These are phyloP conservation scores for Odontomachus brunneus DNA, from an alignment of 1,140 invertebrate species.

Conservation along the genomic window DNA sequence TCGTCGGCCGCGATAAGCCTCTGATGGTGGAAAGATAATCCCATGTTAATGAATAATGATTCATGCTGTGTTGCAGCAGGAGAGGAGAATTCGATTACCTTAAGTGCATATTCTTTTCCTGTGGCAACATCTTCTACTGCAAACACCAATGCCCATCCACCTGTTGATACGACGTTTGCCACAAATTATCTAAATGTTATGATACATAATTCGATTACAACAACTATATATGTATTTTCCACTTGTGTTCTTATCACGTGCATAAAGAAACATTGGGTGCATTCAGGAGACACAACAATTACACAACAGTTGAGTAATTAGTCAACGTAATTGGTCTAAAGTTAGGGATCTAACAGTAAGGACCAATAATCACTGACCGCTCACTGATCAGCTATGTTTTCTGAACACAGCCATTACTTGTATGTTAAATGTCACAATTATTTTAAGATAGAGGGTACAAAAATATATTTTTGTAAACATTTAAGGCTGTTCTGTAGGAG, in stretches of 20 bases:
- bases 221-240: constrained; percentile 63
- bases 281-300: no score
- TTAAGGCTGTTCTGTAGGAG: not conserved
- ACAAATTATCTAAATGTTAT: constrained; percentile 61
- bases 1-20: constrained; percentile 92
- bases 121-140: constrained; percentile 94
- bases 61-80: no score
- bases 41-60: not conserved
- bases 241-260: not conserved
- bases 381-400: no score
- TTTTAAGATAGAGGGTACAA: not conserved
- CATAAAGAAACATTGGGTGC: constrained; percentile 27
- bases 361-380: no score
- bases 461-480: constrained; percentile 11
- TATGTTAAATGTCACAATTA: not conserved
- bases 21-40: constrained; percentile 78
- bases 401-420: no score
- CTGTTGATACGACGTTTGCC: constrained; percentile 85
- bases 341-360: no score
- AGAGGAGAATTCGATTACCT: constrained; percentile 84
- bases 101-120: constrained; percentile 96
- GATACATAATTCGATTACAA: constrained; percentile 43
- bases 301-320: no score
- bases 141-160: constrained; percentile 97
- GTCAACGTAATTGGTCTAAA: no score